Base-by-base conservation (phyloP, 2,113 vertebrate species). In the Nipponia nippon region DNA sequence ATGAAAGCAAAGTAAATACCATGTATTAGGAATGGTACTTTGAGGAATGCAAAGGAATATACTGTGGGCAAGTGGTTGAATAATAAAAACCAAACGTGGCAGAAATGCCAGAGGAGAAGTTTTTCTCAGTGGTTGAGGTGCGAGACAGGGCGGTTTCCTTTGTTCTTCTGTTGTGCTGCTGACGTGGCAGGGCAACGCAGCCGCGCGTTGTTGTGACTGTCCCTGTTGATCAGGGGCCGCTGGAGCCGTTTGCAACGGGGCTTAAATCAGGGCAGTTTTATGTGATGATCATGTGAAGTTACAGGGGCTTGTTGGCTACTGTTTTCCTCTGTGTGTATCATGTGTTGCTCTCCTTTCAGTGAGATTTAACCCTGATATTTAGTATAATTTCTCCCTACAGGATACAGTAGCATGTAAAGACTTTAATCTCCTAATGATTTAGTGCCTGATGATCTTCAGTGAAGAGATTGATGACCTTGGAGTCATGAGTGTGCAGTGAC, bases 401-500 rank as follows among this genome's bases (percentile, higher is more conserved):
- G 56, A 79, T 85, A 76, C 91, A 91, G 38, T 83, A 89, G 23
- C 38, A 32, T 59, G 58, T 44, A 83, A 88, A 86, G 67, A 66
- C 63, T 90, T 96, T 75, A 93, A 95, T 92, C 59, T 93, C 42
- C 27, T 96, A 83, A 92, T 93, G 80, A 87, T 92, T 83, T 81
- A 84, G 72, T 87, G 63, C 59, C 73, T 92, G 73, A 38, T 61
- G 59, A 52, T 94, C 11, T 75, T 93, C 71, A 72, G 59, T 40
- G 59, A 84, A 55, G 72, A 94, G 70, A 88, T 40, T 80, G 78
- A 89, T 97, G 87, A 92, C 92, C 89, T 92, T 87, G 86, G 79
- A 84, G 53, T 87, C 47, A 34, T 50, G 88, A 83, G 50, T 36
- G n/a, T 44, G 36, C 32, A 47, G 52, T 70, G 61, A 78, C 50